Percentiles rank a stretch among this genome's conserved stretches.
Evolutionary conservation across 2,888 invertebrate species (phyloP).

Genomic region (Gortyna flavago): DNA sequence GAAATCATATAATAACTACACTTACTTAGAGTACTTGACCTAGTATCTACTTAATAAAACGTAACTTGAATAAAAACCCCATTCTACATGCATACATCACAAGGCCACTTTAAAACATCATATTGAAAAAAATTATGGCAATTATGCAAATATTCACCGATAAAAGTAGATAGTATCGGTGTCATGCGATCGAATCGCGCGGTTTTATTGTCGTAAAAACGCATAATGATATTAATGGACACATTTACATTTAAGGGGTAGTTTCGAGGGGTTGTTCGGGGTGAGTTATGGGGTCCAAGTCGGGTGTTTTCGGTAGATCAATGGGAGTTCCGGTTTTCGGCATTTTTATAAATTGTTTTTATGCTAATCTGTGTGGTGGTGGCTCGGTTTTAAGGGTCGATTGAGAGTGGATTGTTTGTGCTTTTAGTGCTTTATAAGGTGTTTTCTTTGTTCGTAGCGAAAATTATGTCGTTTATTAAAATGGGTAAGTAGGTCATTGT

Average conservation of each 20-base stretch:
- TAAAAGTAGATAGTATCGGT: slow-evolving; percentile 81
- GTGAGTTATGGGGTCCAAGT: slow-evolving; percentile 47
- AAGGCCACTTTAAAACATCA: slow-evolving; percentile 40
- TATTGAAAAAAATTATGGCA: slow-evolving; percentile 66
- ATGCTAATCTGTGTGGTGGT: slow-evolving; percentile 36
- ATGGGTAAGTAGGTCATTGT: too few species aligned
- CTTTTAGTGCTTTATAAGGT: not conserved
- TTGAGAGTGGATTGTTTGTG: slow-evolving; percentile 21
- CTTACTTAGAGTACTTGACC: not conserved
- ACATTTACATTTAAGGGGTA: slow-evolving; percentile 82
- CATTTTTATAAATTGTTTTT: slow-evolving; percentile 50
- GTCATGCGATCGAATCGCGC: slow-evolving; percentile 79
- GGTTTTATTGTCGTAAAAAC: slow-evolving; percentile 80
- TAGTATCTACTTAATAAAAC: not conserved
- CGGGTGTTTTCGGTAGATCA: slow-evolving; percentile 44
- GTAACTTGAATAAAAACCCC: slow-evolving; percentile 6
- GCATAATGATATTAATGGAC: slow-evolving; percentile 83
- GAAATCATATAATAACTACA: not conserved
- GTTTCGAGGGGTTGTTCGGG: slow-evolving; percentile 51
- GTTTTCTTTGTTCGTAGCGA: not conserved
- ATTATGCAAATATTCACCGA: slow-evolving; percentile 83
- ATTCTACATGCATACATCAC: slow-evolving; percentile 30
- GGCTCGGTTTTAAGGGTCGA: slow-evolving; percentile 23
- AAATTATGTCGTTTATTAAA: not conserved
- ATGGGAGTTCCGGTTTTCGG: slow-evolving; percentile 45